Percentiles rank a stretch among this genome's conserved stretches.
These are phyloP conservation scores for Loxodonta africana DNA, from an alignment of 2,113 vertebrate genomes.

Conservation along the genomic window DNA sequence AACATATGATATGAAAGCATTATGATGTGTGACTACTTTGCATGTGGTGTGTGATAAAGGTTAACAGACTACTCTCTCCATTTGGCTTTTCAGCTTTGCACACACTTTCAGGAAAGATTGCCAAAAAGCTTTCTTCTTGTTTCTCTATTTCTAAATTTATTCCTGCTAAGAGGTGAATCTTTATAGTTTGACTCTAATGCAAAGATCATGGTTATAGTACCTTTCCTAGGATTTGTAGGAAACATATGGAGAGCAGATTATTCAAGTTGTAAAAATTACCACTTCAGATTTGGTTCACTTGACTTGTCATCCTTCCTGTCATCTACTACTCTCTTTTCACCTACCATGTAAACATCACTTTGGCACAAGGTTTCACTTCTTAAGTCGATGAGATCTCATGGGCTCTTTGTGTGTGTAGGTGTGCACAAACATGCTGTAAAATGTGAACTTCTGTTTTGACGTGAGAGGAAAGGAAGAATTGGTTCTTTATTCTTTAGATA, in stretches of 20 bases:
- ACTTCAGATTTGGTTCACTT: constrained; percentile 82
- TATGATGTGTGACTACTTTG: constrained; percentile 68
- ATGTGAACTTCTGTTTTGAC: constrained; percentile 53
- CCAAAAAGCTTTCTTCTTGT: constrained; percentile 77
- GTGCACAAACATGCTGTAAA: neutral
- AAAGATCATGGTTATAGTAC: constrained; percentile 52
- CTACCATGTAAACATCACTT: constrained; percentile 70
- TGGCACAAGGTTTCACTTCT: constrained; percentile 35
- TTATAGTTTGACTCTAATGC: constrained; percentile 54
- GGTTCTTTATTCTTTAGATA: neutral
- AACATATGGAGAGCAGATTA: constrained; percentile 84
- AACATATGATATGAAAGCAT: constrained; percentile 56
- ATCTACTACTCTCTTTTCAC: constrained; percentile 74
- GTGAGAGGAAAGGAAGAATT: neutral
- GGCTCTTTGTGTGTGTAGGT: constrained; percentile 19
- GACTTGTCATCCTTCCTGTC: constrained; percentile 79
- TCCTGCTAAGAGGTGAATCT: constrained; percentile 67
- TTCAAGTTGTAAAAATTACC: constrained; percentile 80
- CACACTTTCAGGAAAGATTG: constrained; percentile 52
- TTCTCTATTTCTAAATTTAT: constrained; percentile 74
- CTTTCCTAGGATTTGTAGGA: constrained; percentile 66
- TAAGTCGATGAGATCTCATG: constrained; percentile 57
- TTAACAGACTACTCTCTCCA: constrained; percentile 63
- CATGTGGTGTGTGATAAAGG: constrained; percentile 71
- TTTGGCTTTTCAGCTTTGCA: constrained; percentile 71